A percentile compares a stretch with the other conserved stretches of the same genome.
These are phyloP conservation scores for Tortrix viridana DNA, from an alignment of 2,888 invertebrate species.

Conservation along the genomic window DNA sequence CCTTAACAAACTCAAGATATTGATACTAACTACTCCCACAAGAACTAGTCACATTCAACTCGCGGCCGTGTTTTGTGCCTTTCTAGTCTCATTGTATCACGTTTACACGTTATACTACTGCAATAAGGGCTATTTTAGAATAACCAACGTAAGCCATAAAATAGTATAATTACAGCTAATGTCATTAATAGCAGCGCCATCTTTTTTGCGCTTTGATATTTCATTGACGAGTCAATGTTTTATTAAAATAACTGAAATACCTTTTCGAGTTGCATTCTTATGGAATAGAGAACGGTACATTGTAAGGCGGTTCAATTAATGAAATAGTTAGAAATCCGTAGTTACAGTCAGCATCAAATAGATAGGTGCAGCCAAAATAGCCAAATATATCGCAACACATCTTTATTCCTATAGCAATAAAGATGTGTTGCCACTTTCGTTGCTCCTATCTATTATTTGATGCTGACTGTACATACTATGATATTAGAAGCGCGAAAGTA, in stretches of 20 bases:
- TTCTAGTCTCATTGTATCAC: background rate
- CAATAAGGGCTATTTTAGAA: constrained; percentile 3
- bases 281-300: too few species aligned
- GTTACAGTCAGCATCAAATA: too few species aligned
- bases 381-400: too few species aligned
- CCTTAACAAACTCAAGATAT: constrained; percentile 9
- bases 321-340: too few species aligned
- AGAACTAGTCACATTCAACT: constrained; percentile 8
- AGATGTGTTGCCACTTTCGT: too few species aligned
- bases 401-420: too few species aligned
- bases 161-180: constrained; percentile 6
- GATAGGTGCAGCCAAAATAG: too few species aligned
- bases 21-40: constrained; percentile 1
- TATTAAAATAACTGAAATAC: background rate
- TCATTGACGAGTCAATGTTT: constrained; percentile 1
- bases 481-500: too few species aligned
- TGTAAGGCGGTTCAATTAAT: too few species aligned
- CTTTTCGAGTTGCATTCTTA: too few species aligned
- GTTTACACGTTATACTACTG: background rate
- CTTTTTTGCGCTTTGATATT: constrained; percentile 7
- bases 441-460: too few species aligned
- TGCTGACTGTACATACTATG: too few species aligned
- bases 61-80: constrained; percentile 1
- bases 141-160: background rate
- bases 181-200: constrained; percentile 11